phyloP scores from a whole-genome alignment of 2,888 invertebrate genomes.

The Eilema caniola region DNA sequence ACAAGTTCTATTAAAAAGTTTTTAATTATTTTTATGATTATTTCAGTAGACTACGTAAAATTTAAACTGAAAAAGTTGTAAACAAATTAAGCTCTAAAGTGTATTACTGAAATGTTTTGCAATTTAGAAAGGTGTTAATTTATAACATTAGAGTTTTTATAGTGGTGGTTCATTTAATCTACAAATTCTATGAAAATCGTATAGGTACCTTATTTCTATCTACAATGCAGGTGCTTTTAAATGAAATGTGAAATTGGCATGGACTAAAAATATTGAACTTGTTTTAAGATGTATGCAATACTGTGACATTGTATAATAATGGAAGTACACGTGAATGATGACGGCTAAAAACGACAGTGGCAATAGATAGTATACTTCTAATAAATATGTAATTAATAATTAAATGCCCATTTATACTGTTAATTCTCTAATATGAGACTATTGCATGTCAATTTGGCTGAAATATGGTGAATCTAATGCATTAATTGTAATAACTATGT shows the following conservation, averaged over 20 bases:
- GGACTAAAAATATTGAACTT: neutral
- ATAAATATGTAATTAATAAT: too few relatives aligned
- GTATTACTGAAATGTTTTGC: neutral
- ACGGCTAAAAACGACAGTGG: neutral
- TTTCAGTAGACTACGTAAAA: neutral
- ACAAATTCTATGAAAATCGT: neutral
- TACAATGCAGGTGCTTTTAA: neutral
- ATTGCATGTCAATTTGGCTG: too few relatives aligned
- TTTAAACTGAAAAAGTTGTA: neutral
- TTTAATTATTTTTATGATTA: neutral
- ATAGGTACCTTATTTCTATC: slow-evolving; percentile 3
- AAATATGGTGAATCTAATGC: too few relatives aligned
- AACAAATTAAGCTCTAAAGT: neutral
- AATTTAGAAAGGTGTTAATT: neutral
- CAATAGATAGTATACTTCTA: too few relatives aligned
- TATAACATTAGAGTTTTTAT: neutral
- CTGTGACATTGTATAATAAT: neutral
- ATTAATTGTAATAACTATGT: too few relatives aligned
- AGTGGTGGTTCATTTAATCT: neutral
- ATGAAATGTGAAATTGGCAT: neutral
- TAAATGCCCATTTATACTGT: too few relatives aligned
- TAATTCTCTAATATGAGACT: too few relatives aligned
- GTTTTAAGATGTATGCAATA: neutral
- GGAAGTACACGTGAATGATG: neutral
- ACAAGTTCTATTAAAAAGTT: slow-evolving; percentile 26